These are phyloP conservation scores for Adelges cooleyi DNA, from an alignment of 1,140 invertebrate genomes.

Conservation along the genomic window DNA sequence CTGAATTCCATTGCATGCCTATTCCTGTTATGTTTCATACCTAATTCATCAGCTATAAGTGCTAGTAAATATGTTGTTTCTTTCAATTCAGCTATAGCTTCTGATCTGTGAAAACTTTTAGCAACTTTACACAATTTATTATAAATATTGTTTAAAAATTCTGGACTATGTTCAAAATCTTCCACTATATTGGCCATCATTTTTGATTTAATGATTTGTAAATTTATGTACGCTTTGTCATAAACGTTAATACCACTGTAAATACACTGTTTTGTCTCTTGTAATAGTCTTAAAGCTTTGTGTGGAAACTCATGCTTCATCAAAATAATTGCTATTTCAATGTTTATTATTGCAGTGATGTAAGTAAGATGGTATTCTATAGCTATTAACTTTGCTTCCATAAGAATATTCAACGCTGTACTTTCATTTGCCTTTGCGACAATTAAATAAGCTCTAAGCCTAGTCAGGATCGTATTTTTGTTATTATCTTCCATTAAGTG, in stretches of 20 bases:
- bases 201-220: background rate
- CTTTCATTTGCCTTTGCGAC: conserved; percentile 54
- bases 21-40: conserved; percentile 52
- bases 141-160: conserved; percentile 13
- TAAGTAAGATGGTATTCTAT: conserved; percentile 61
- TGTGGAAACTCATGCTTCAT: conserved; percentile 36
- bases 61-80: conserved; percentile 43
- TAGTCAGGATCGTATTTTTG: conserved; percentile 44
- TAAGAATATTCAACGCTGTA: conserved; percentile 48
- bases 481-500: conserved; percentile 40
- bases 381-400: conserved; percentile 57
- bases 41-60: conserved; percentile 53
- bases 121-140: background rate
- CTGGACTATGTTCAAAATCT: conserved; percentile 2
- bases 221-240: conserved; percentile 17
- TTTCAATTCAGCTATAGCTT: conserved; percentile 11
- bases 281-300: conserved; percentile 9
- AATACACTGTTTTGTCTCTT: conserved; percentile 22
- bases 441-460: conserved; percentile 55
- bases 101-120: background rate
- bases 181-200: conserved; percentile 7
- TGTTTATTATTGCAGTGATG: conserved; percentile 57
- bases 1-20: conserved; percentile 59
- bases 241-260: conserved; percentile 7
- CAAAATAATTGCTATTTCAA: conserved; percentile 62